Evolutionary conservation across 2,888 invertebrate species (phyloP), one percentile per base, ranked within the genome.

Genomic region (Dorcus parallelipipedus): DNA sequence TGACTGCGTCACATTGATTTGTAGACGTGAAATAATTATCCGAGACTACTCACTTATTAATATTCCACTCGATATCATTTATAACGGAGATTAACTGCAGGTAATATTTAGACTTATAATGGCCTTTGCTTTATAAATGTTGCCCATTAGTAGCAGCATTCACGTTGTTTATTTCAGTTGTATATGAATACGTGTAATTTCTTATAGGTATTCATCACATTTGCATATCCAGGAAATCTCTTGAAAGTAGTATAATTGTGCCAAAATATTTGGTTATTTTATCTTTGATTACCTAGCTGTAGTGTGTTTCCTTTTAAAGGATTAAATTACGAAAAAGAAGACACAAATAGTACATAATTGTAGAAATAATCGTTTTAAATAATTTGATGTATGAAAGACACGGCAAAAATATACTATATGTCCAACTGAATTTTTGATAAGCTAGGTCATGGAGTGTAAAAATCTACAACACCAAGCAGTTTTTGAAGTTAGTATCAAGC

Each of bases 21-120:
- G 63, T 64, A 59, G 64, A 63, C 65, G 65, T 58, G 63, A 66
- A 64, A 66, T 67, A 67, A 67, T 67, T 64, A 63, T 59, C 61
- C 59, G 47, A 60, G 58, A 59, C 64, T 62, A 61, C 61, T 62
- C 64, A 59, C 64, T 62, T 60, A 61, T 65, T 67, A 67, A 65
- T 67, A 65, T 65, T 65, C 67, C 48, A 56, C 59, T 55, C 56
- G 57, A 53, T 62, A 61, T 58, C 64, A 62, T 66, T 66, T 65
- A 65, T 66, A 65, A 65, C 60, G 58, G 64, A 61, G 61, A 64
- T 56, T 64, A 60, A 59, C 59, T 63, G 55, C 59, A 52, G 56
- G 60, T 62, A 64, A 64, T 66, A 66, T 64, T 66, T 64, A 64
- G 62, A 64, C 61, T 33, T 33, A 57, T 65, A 62, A 63, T 63